Base-by-base conservation (phyloP, 2,113 vertebrate genomes). In the Pseudois nayaur region DNA sequence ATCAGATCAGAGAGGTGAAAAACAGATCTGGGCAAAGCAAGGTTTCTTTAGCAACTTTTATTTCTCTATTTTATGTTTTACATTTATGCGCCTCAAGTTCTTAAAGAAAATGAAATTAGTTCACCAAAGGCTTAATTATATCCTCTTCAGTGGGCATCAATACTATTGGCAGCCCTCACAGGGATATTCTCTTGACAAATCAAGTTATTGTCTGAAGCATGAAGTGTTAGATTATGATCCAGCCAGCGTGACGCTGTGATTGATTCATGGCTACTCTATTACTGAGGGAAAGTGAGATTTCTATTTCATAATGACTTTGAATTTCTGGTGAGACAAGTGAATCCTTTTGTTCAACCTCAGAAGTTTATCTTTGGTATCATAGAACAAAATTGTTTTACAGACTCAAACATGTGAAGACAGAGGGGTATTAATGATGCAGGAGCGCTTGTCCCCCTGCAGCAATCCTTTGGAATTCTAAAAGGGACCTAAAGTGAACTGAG, bases 161-260 rank as follows among this genome's bases (percentile, higher is more conserved):
- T 98, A 98, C 93, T 98, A 98, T 98, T 98, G 98, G 98, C 98
- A 98, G 98, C 96, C 82, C 71, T 98, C 96, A 89, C 95, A 97
- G 97, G 96, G 76, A 97, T 93, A 96, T 98, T 98, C 98, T 99
- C 98, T 93, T 99, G 98, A 99, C 99, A 99, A 99, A 99, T 99
- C 99, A 99, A 99, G 98, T 98, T 99, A 99, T 99, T 99, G 98
- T 98, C 98, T 98, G 98, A 99, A 98, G 98, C 98, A 96, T 98
- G 99, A 99, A 98, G 98, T 98, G 98, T 98, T 98, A 99, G 97
- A 99, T 99, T 99, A 98, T 98, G 98, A 99, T 98, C 96, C 87
- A 98, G 98, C 98, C 97, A 96, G 98, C 50, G 13, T 99, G 98
- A 99, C 84, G 96, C 98, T 98, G 98, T 98, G 98, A 99, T 98